Percentiles rank a stretch among this genome's conserved stretches.
These are phyloP conservation scores for Scomberomorus guttatus DNA, from an alignment of 2,797 vertebrate species.

Conservation along the genomic window DNA sequence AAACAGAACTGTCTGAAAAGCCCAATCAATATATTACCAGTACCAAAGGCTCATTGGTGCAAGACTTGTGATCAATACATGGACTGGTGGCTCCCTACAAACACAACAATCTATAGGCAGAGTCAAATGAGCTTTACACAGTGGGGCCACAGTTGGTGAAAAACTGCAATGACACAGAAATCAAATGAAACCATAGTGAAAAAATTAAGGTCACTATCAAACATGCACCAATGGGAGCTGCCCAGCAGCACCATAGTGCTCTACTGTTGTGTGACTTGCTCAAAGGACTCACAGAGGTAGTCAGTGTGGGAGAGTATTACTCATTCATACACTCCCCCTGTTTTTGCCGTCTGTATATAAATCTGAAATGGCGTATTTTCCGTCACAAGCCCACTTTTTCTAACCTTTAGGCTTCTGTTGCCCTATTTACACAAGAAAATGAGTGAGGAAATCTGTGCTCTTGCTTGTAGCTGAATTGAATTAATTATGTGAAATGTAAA, in stretches of 20 bases:
- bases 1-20: background rate
- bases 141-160: background rate
- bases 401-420: conserved; percentile 60
- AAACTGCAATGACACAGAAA: conserved; percentile 30
- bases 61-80: conserved; percentile 17
- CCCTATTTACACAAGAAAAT: conserved; percentile 58
- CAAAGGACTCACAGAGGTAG: conserved; percentile 46
- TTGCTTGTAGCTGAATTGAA: conserved; percentile 45
- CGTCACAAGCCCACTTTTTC: conserved; percentile 18
- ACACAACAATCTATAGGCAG: background rate
- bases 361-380: conserved; percentile 7
- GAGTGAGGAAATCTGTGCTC: conserved; percentile 37
- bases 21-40: conserved; percentile 5
- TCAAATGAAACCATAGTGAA: conserved; percentile 18
- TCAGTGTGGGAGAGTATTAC: conserved; percentile 44
- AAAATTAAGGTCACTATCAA: conserved; percentile 52
- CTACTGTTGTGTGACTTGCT: conserved; percentile 53
- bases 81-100: background rate
- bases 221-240: conserved; percentile 12
- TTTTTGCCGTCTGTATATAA: conserved; percentile 44
- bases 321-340: conserved; percentile 46
- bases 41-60: background rate
- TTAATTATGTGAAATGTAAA: conserved; percentile 44
- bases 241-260: conserved; percentile 17
- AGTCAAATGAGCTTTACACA: conserved; percentile 12